Percentiles rank a stretch among this genome's conserved stretches.
Conservation (phyloP, 2,888 invertebrate species). For the Lepas anatifera region DNA sequence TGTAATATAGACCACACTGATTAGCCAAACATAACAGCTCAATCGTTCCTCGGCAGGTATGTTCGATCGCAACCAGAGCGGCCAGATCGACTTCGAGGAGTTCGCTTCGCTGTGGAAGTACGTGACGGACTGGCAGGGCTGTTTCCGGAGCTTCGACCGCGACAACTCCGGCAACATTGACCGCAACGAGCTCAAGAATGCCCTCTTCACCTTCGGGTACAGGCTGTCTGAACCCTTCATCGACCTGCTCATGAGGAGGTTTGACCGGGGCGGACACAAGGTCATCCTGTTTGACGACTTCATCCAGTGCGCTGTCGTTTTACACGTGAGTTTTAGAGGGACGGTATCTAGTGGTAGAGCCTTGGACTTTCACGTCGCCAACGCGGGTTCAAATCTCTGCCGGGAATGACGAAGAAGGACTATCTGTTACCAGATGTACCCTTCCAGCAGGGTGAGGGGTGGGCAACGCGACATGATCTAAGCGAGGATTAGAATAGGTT, state of each 20-base stretch:
- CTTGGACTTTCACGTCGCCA: too few relatives aligned
- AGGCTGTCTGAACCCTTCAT: conserved; percentile 67
- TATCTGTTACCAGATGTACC: too few relatives aligned
- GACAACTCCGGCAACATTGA: conserved; percentile 90
- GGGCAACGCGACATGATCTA: too few relatives aligned
- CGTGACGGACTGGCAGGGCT: conserved; percentile 94
- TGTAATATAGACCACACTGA: too few relatives aligned
- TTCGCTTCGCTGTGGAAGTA: conserved; percentile 96
- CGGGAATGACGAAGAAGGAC: too few relatives aligned
- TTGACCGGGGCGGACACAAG: conserved; percentile 81
- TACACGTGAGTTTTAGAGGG: conserved; percentile 59
- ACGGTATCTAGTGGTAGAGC: too few relatives aligned
- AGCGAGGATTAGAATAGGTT: too few relatives aligned
- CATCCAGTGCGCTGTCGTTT: conserved; percentile 85
- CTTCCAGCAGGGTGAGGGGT: too few relatives aligned
- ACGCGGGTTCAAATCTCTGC: too few relatives aligned
- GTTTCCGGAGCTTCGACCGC: conserved; percentile 84
- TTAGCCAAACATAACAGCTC: too few relatives aligned
- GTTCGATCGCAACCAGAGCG: conserved; percentile 24
- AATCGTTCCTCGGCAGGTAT: conserved; percentile 26
- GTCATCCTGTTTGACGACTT: conserved; percentile 96
- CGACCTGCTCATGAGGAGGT: conserved; percentile 71
- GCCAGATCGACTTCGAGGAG: conserved; percentile 73
- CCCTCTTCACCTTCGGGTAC: conserved; percentile 81
- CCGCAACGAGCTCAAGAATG: conserved; percentile 73